Evolutionary conservation across 2,888 invertebrate species (phyloP).

Genomic region (Selenia dentaria): DNA sequence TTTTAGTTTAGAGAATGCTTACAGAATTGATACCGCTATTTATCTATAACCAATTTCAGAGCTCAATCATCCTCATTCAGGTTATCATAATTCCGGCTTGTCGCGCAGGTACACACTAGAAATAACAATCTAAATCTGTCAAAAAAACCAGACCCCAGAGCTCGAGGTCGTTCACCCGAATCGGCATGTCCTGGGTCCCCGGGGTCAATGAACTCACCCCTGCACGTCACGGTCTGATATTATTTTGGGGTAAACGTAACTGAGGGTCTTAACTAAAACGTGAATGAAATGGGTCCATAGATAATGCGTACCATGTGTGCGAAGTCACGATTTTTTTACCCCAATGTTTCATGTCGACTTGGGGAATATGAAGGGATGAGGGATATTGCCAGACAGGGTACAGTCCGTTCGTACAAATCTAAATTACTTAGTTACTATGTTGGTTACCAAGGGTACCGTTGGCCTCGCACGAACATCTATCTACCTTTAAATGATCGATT

Average conservation of each 20-base stretch:
- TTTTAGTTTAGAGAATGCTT: too few relatives aligned
- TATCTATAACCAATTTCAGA: too few relatives aligned
- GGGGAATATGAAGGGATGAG: background rate
- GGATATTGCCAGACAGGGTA: background rate
- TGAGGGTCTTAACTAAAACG: conserved; percentile 10
- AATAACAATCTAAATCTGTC: conserved; percentile 14
- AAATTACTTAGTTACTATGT: too few relatives aligned
- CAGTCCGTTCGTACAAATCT: too few relatives aligned
- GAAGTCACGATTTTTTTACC: conserved; percentile 6
- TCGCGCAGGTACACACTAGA: background rate
- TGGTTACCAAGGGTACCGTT: too few relatives aligned
- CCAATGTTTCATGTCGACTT: too few relatives aligned
- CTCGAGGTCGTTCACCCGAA: conserved; percentile 44
- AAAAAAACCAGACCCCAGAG: conserved; percentile 37
- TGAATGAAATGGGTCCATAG: conserved; percentile 17
- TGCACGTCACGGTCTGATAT: conserved; percentile 39
- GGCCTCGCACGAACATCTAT: too few relatives aligned
- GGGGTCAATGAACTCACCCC: conserved; percentile 39
- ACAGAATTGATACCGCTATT: too few relatives aligned
- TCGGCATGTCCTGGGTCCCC: conserved; percentile 32
- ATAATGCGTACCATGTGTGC: conserved; percentile 18
- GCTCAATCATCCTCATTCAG: too few relatives aligned
- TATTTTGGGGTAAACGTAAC: conserved; percentile 27
- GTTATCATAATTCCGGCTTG: conserved; percentile 1
- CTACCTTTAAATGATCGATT: too few relatives aligned